phyloP scores from a whole-genome alignment of 2,888 invertebrate species.

The Imbricaverruca yamaguchii region DNA sequence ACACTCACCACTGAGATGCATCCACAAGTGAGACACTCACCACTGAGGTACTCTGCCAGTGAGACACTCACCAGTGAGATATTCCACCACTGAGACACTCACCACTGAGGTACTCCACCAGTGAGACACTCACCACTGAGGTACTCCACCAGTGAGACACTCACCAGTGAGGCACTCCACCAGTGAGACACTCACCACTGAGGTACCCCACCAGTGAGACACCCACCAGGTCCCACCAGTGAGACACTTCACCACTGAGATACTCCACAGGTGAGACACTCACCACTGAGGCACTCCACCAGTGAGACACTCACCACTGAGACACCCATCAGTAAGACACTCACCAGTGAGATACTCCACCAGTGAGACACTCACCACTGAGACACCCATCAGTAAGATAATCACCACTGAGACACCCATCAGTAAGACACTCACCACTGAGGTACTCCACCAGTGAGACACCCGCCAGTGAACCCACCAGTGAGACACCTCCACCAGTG shows the following conservation, averaged over 20 bases:
- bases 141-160: not conserved
- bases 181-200: not conserved
- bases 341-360: not conserved
- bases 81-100: not conserved
- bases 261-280: not conserved
- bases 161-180: too few species aligned
- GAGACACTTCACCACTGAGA: not conserved
- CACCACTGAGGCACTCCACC: not conserved
- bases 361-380: not conserved
- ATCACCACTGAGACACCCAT: too few species aligned
- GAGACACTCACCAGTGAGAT: not conserved
- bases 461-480: not conserved
- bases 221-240: not conserved
- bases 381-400: too few species aligned
- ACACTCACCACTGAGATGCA: not conserved
- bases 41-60: not conserved
- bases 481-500: not conserved
- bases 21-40: not conserved
- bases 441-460: not conserved
- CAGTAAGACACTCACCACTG: too few species aligned
- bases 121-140: too few species aligned
- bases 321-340: too few species aligned
- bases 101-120: not conserved
- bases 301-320: too few species aligned
- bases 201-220: not conserved